A percentile compares a stretch with the other conserved stretches of the same genome.
phyloP scores from a whole-genome alignment of 2,797 vertebrate species.

The Myiotriccus ornatus region DNA sequence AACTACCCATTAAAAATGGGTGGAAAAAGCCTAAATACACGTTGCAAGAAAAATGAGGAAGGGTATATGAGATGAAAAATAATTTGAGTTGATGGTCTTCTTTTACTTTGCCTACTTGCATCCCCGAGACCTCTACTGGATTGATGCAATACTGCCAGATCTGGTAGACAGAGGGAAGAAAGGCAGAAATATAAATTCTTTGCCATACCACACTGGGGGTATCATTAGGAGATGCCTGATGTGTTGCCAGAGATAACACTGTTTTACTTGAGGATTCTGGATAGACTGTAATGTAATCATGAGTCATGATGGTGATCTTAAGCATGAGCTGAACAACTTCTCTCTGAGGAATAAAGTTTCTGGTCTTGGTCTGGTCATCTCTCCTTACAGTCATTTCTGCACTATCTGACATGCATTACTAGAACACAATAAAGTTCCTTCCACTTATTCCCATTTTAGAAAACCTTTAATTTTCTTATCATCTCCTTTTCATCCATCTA shows the following conservation, averaged over 20 bases:
- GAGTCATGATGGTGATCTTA: not conserved
- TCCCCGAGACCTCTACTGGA: not conserved
- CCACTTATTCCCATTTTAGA: not conserved
- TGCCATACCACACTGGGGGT: accelerated
- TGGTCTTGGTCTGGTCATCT: not conserved
- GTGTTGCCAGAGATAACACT: not conserved
- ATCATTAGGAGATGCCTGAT: not conserved
- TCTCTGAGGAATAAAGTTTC: not conserved
- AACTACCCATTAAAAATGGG: not conserved
- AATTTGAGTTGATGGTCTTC: not conserved
- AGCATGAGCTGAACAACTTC: not conserved
- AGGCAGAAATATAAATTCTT: not conserved
- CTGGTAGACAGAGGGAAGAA: not conserved
- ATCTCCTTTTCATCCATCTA: not conserved
- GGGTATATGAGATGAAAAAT: not conserved
- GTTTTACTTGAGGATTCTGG: not conserved
- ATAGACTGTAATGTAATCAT: not conserved
- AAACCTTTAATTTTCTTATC: not conserved
- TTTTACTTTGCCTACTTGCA: not conserved
- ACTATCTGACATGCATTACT: not conserved
- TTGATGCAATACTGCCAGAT: not conserved
- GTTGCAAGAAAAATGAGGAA: not conserved
- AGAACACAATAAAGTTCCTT: not conserved
- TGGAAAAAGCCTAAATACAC: not conserved
- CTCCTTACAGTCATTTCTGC: not conserved